Conservation (phyloP, 2,797 vertebrate genomes). For the Hirundo rustica region DNA sequence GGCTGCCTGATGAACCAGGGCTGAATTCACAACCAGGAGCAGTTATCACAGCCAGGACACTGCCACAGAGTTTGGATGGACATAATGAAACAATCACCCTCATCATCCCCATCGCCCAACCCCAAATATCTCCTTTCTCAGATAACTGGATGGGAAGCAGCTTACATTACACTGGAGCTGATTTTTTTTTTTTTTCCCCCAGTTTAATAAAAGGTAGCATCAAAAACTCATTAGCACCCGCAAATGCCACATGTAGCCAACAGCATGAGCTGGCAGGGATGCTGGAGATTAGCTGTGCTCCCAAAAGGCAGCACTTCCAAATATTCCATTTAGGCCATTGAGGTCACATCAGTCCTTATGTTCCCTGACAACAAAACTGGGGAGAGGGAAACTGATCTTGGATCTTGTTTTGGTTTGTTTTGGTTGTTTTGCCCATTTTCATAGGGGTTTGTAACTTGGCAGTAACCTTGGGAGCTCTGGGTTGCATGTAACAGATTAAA, state of each 20-base stretch:
- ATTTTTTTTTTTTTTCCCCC: not conserved
- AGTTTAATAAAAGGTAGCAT: not conserved
- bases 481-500: not conserved
- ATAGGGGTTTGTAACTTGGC: not conserved
- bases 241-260: not conserved
- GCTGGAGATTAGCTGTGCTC: not conserved
- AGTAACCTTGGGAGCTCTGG: not conserved
- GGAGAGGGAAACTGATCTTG: not conserved
- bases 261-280: not conserved
- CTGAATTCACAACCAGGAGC: not conserved
- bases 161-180: not conserved
- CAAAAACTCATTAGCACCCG: not conserved
- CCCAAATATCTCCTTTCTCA: not conserved
- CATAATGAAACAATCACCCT: not conserved
- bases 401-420: accelerated
- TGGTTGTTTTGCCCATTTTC: not conserved
- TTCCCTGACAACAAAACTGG: not conserved
- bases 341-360: not conserved
- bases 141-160: not conserved
- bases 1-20: not conserved
- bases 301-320: not conserved
- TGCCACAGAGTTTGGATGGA: not conserved
- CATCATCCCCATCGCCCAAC: not conserved
- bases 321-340: not conserved
- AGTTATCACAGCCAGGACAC: not conserved